phyloP scores from a whole-genome alignment of 53 echinoderm and acorn worm species.

The Hippasteria phrygiana region DNA sequence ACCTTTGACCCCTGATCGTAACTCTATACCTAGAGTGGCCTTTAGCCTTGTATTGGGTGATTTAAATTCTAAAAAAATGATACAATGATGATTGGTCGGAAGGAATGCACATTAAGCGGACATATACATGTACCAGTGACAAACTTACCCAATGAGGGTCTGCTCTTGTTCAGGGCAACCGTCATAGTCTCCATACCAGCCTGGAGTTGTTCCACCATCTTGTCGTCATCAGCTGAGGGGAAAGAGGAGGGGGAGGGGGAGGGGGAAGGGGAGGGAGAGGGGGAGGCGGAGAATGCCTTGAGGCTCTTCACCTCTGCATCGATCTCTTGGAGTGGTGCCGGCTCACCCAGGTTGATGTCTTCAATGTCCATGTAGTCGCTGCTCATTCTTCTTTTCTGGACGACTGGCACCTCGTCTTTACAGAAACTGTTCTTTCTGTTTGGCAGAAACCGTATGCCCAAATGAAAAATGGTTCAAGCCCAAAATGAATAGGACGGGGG shows the following conservation, averaged over 20 bases:
- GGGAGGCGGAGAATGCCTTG: neutral
- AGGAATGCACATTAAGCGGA: no score
- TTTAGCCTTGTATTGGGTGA: no score
- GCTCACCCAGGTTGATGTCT: conserved; percentile 77
- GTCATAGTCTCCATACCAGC: conserved; percentile 71
- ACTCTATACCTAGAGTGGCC: no score
- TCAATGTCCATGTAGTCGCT: conserved; percentile 78
- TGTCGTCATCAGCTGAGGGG: neutral
- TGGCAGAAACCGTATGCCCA: neutral
- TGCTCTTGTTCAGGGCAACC: conserved; percentile 73
- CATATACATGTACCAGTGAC: neutral
- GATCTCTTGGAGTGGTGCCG: conserved; percentile 75
- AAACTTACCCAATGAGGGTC: conserved; percentile 75
- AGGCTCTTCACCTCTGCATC: conserved; percentile 19
- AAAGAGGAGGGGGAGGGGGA: neutral
- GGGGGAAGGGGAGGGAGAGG: neutral
- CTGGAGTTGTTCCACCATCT: conserved; percentile 48
- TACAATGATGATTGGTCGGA: no score
- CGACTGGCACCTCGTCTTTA: conserved; percentile 35
- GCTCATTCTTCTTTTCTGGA: conserved; percentile 17
- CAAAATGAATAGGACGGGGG: no score
- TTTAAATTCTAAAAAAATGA: no score
- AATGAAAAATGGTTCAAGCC: neutral
- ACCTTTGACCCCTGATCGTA: no score
- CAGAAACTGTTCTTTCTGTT: conserved; percentile 84